phyloP scores from a whole-genome alignment of 92 coral and sea anemone genomes.

The Paragorgia papillata region DNA sequence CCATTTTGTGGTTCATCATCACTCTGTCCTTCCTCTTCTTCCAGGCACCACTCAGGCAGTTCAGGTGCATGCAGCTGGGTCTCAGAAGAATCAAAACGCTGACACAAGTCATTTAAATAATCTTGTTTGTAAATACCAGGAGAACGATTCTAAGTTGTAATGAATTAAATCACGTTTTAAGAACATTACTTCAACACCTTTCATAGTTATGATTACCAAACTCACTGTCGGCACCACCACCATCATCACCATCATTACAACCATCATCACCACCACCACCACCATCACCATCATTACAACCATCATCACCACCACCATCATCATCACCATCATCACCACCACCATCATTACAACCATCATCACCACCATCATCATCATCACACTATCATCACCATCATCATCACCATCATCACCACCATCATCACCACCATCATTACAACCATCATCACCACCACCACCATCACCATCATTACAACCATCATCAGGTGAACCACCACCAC shows the following conservation, averaged over 20 bases:
- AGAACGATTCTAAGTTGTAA: conserved; percentile 61
- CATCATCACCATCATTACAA: neutral
- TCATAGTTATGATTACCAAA: neutral
- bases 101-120: conserved; percentile 74
- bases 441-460: conserved; percentile 1
- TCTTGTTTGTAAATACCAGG: conserved; percentile 95
- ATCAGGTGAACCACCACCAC: neutral
- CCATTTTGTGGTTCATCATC: conserved; percentile 67
- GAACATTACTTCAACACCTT: neutral
- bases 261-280: neutral
- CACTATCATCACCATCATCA: neutral
- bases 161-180: neutral
- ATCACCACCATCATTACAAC: neutral
- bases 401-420: conserved; percentile 1
- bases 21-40: conserved; percentile 77
- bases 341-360: neutral
- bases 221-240: neutral
- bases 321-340: neutral
- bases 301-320: conserved; percentile 1
- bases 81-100: conserved; percentile 84
- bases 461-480: neutral
- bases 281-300: neutral
- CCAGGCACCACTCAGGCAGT: conserved; percentile 93
- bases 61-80: conserved; percentile 67
- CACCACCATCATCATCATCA: neutral